Percentiles rank a stretch among this genome's conserved stretches.
These are phyloP conservation scores for Heterotilapia buettikoferi DNA, from an alignment of 2,113 vertebrate species.

Conservation along the genomic window DNA sequence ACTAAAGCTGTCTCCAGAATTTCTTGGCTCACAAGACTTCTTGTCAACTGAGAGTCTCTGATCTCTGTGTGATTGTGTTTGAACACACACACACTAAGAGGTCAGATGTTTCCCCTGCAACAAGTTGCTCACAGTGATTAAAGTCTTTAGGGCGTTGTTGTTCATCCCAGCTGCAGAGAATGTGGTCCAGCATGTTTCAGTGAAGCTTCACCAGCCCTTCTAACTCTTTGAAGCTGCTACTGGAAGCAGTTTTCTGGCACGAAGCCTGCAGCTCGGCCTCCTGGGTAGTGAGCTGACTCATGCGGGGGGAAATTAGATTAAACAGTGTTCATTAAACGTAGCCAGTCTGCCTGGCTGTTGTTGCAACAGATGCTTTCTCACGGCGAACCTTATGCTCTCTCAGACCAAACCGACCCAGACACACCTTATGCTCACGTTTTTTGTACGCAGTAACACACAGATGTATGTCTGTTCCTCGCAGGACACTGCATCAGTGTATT, in stretches of 20 bases:
- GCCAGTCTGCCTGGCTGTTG: background rate
- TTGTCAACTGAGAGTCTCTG: background rate
- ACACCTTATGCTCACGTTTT: slow-evolving; percentile 16
- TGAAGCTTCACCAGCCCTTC: background rate
- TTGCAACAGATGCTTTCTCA: slow-evolving; percentile 15
- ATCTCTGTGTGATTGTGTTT: background rate
- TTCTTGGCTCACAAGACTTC: background rate
- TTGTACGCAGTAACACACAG: background rate
- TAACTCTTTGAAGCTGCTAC: background rate
- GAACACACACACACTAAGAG: background rate
- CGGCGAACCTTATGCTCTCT: slow-evolving; percentile 25
- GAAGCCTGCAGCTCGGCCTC: background rate
- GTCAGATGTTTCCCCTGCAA: background rate
- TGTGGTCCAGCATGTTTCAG: background rate
- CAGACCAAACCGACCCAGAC: slow-evolving; percentile 28
- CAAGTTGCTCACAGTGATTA: background rate
- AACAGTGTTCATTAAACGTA: background rate
- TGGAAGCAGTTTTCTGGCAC: background rate
- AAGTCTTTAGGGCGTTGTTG: background rate
- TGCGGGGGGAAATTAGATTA: background rate
- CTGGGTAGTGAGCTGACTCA: background rate
- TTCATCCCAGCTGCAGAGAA: background rate
- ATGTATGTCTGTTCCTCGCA: background rate
- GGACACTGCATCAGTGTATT: background rate
- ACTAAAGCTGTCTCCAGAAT: background rate